Percentiles rank a stretch among this genome's conserved stretches.
These are phyloP conservation scores for Cinara cedri DNA, from an alignment of 2,888 invertebrate species.

Conservation along the genomic window DNA sequence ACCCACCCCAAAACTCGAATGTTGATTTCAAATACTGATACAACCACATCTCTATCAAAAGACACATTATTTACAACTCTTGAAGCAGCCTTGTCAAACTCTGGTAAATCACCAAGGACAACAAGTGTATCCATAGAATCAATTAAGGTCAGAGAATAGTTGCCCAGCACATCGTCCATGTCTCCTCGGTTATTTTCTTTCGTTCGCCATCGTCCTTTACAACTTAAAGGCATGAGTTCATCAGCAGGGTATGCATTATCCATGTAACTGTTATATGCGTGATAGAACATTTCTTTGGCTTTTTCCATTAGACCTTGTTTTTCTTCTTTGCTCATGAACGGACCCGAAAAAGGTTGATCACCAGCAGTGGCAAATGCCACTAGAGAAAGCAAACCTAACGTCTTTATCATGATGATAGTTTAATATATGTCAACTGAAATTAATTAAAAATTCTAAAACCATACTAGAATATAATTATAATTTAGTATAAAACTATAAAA, in stretches of 20 bases:
- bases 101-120: slow-evolving; percentile 87
- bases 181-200: slow-evolving; percentile 91
- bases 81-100: slow-evolving; percentile 90
- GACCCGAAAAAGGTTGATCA: slow-evolving; percentile 44
- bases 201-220: slow-evolving; percentile 89
- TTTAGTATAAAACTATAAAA: not conserved
- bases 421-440: slow-evolving; percentile 44
- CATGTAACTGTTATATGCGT: slow-evolving; percentile 95
- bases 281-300: slow-evolving; percentile 93
- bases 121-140: slow-evolving; percentile 93
- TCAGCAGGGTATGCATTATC: slow-evolving; percentile 97
- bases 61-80: slow-evolving; percentile 83
- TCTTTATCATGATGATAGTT: slow-evolving; percentile 25
- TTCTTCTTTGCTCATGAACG: slow-evolving; percentile 53
- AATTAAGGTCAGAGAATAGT: slow-evolving; percentile 94
- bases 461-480: slow-evolving; percentile 33
- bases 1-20: slow-evolving; percentile 93
- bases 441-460: slow-evolving; percentile 7
- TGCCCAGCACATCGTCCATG: slow-evolving; percentile 95
- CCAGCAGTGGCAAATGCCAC: slow-evolving; percentile 37
- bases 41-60: slow-evolving; percentile 92
- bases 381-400: slow-evolving; percentile 9
- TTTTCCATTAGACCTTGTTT: slow-evolving; percentile 68
- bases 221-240: slow-evolving; percentile 96
- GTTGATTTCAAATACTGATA: slow-evolving; percentile 98